phyloP scores from a whole-genome alignment of 2,888 invertebrate species.

The Patella pellucida region DNA sequence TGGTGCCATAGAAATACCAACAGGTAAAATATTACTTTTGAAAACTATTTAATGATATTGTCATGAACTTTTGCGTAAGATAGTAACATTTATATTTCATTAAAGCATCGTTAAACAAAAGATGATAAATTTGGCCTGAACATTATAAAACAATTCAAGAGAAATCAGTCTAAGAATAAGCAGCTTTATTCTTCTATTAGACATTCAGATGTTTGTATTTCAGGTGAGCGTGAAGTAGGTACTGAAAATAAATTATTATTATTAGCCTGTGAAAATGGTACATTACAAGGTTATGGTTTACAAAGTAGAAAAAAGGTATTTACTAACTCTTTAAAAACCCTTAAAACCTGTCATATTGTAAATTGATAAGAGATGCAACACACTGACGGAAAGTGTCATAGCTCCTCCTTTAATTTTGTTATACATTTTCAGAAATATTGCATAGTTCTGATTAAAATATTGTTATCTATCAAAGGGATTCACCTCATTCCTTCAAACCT shows the following conservation, averaged over 20 bases:
- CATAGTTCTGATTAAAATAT: no score
- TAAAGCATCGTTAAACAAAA: not conserved
- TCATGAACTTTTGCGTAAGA: no score
- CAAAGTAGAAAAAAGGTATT: constrained; percentile 73
- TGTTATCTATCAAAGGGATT: no score
- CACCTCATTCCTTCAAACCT: no score
- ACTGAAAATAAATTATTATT: constrained; percentile 78
- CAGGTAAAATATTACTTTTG: constrained; percentile 53
- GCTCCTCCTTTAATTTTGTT: no score
- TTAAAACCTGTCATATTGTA: no score
- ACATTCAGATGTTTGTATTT: constrained; percentile 22
- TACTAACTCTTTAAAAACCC: no score
- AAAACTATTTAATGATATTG: no score
- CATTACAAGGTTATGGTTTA: constrained; percentile 75
- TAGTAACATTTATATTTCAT: not conserved
- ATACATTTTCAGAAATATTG: no score
- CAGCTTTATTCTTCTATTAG: constrained; percentile 13
- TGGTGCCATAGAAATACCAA: constrained; percentile 54
- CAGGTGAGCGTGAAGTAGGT: constrained; percentile 75
- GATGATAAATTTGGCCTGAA: no score
- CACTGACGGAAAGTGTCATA: no score
- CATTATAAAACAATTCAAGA: not conserved
- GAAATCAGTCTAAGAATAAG: not conserved
- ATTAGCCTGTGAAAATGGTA: constrained; percentile 77
- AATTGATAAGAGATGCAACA: no score